These are phyloP conservation scores for Drosophila quinaria DNA, from an alignment of 2,888 invertebrate species.

Conservation along the genomic window DNA sequence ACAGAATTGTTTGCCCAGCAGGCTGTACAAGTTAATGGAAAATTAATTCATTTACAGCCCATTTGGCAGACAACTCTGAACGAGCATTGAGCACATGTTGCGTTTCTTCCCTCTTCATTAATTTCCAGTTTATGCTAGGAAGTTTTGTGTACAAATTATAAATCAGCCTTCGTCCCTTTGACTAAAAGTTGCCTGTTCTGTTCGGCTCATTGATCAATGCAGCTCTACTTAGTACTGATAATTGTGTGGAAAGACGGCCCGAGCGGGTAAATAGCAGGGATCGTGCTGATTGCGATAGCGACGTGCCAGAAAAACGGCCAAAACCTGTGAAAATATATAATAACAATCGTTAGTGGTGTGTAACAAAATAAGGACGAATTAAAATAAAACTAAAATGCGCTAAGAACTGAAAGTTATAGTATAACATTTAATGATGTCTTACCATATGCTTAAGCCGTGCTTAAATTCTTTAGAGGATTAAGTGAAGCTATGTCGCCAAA, in stretches of 20 bases:
- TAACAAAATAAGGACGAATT: background rate
- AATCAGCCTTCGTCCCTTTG: slow-evolving; percentile 82
- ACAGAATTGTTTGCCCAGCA: slow-evolving; percentile 14
- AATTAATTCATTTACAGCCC: slow-evolving; percentile 11
- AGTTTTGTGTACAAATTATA: slow-evolving; percentile 57
- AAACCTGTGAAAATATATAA: slow-evolving; percentile 88
- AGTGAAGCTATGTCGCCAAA: slow-evolving; percentile 17
- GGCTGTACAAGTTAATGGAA: slow-evolving; percentile 1
- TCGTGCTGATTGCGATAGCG: slow-evolving; percentile 93
- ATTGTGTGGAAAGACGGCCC: slow-evolving; percentile 89
- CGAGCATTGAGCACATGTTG: slow-evolving; percentile 30
- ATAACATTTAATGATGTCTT: slow-evolving; percentile 41
- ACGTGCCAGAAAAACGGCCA: slow-evolving; percentile 93
- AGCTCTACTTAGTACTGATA: slow-evolving; percentile 80
- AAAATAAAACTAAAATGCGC: background rate
- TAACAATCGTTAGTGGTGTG: background rate
- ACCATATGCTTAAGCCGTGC: slow-evolving; percentile 61
- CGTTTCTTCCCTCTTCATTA: slow-evolving; percentile 15
- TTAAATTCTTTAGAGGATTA: slow-evolving; percentile 29
- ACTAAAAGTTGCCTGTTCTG: slow-evolving; percentile 63
- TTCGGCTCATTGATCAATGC: slow-evolving; percentile 41
- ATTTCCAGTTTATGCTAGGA: slow-evolving; percentile 65
- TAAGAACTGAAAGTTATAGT: background rate
- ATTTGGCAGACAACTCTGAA: slow-evolving; percentile 8
- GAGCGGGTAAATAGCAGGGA: slow-evolving; percentile 90